phyloP scores from a whole-genome alignment of 2,113 vertebrate species.

The Mustela lutreola region DNA sequence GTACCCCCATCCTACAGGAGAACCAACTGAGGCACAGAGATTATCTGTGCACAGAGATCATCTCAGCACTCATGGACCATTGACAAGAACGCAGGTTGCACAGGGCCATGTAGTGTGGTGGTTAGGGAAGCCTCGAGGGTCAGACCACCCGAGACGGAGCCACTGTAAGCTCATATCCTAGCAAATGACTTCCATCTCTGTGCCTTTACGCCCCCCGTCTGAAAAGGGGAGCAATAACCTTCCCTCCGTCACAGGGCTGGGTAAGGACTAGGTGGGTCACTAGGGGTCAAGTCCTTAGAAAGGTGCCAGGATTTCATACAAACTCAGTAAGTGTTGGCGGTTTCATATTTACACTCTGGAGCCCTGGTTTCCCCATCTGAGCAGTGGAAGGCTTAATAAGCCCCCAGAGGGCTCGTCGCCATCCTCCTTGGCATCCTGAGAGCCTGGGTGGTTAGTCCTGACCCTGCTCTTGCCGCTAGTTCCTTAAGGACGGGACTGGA shows the following conservation, averaged over 20 bases:
- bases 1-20: not conserved
- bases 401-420: not conserved
- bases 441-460: not conserved
- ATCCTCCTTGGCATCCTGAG: accelerated
- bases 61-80: not conserved
- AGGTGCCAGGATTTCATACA: not conserved
- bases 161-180: not conserved
- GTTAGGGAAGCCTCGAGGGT: not conserved
- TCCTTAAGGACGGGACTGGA: not conserved
- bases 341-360: accelerated
- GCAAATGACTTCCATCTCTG: not conserved
- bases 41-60: not conserved
- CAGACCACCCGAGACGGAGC: not conserved
- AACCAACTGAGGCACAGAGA: slow-evolving; percentile 4
- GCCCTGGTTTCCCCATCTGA: not conserved
- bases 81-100: accelerated
- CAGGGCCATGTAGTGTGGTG: not conserved
- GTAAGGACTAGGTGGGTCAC: not conserved
- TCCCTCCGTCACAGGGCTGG: not conserved
- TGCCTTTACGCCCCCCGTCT: not conserved
- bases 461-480: not conserved
- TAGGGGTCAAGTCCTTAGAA: not conserved
- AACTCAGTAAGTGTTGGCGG: not conserved
- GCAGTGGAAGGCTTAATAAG: not conserved
- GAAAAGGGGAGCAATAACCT: not conserved